These are phyloP conservation scores for Rhinatrema bivittatum DNA, from an alignment of 2,797 vertebrate species.

Conservation along the genomic window DNA sequence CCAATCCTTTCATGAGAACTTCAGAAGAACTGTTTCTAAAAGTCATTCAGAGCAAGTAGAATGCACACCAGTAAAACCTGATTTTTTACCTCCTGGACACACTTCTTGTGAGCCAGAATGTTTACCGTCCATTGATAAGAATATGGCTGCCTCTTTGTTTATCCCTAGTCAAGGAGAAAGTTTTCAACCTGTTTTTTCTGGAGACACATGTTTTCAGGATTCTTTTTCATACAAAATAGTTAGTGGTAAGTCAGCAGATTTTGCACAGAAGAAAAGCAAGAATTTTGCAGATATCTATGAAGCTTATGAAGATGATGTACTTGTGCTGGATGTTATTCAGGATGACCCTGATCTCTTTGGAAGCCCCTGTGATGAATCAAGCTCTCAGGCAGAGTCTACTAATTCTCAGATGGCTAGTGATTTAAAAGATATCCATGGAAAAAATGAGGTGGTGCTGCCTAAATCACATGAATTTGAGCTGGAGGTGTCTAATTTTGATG, in stretches of 20 bases:
- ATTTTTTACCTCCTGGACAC: too few species aligned
- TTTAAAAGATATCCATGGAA: constrained; percentile 1
- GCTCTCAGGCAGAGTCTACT: constrained; percentile 9
- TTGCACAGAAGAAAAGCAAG: constrained; percentile 4
- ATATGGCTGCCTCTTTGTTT: constrained; percentile 4
- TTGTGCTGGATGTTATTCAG: constrained; percentile 80
- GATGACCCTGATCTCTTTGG: constrained; percentile 89
- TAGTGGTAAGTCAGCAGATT: constrained; percentile 12
- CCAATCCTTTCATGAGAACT: constrained; percentile 10
- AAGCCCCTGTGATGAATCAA: constrained; percentile 26
- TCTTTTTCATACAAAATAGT: constrained; percentile 10
- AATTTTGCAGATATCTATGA: constrained; percentile 58
- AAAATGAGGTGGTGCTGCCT: constrained; percentile 3
- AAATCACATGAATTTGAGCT: constrained; percentile 10
- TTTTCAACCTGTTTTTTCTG: not conserved
- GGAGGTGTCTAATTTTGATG: constrained; percentile 1
- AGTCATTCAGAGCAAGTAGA: constrained; percentile 10
- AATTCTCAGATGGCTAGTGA: not conserved
- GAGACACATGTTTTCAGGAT: constrained; percentile 8
- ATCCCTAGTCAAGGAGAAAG: constrained; percentile 11
- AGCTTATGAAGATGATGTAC: constrained; percentile 80
- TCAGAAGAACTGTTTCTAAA: constrained; percentile 5
- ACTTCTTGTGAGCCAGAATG: constrained; percentile 3
- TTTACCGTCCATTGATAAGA: constrained; percentile 15
- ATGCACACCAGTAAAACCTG: constrained; percentile 3